Base-by-base conservation (phyloP, 2,113 vertebrate species). In the Prinia subflava region DNA sequence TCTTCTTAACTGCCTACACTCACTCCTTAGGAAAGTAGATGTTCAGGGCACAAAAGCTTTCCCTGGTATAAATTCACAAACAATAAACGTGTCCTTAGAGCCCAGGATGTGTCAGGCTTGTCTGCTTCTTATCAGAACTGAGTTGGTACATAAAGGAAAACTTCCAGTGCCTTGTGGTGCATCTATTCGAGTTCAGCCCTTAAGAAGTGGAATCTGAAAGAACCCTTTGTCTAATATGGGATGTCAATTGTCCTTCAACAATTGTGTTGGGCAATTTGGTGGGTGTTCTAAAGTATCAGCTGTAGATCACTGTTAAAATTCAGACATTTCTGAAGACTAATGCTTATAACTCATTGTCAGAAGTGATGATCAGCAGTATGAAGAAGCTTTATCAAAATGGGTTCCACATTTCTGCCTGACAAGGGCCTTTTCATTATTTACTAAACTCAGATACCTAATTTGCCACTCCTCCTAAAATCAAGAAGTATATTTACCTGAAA, bases 281-380 rank as follows among this genome's bases (percentile, higher is more conserved):
- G 90, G 90, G 96, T 97, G 95, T 94, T 96, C 92, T 97, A 50
- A 94, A 90, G 87, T 84, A 87, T 55, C 17, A 91, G 35, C n/a
- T 95, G 94, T 89, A 96, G 18, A 74, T 33, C 88, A 80, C 53
- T 55, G n/a, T 24, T 65, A 83, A 86, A 93, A 86, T 81, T 88
- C 52, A 89, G 80, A 70, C n/a, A 42, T 73, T 94, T 94, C 76
- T 71, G 83, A 93, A 89, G 87, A 97, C 12, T 53, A 86, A 89
- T 86, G 67, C 25, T 92, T 80, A 19, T 70, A 64, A 75, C 42
- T 77, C 69, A 82, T 37, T 73, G 53, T 86, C 86, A 91, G 84
- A 95, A 95, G 73, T 56, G 83, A 96, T 89, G 46, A 97, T 95
- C 42, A 33, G 76, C 63, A 57, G 65, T 30, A 65, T 0, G 0